phyloP scores from a whole-genome alignment of 2,113 vertebrate species.

The Picathartes gymnocephalus region DNA sequence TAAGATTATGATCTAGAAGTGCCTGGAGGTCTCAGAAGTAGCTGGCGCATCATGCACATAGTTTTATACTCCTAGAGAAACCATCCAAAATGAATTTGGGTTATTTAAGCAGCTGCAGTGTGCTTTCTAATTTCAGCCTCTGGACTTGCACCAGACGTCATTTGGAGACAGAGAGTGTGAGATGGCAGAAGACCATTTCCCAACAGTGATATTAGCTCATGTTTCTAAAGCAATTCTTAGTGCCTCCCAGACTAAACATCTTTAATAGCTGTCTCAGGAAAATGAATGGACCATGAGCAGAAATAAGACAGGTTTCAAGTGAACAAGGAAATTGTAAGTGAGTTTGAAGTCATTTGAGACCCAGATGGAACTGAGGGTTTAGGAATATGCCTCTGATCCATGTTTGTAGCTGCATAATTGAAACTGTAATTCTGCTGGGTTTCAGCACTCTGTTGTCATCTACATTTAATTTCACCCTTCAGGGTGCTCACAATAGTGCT shows the following conservation, averaged over 20 bases:
- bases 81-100: constrained; percentile 1
- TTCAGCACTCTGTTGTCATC: constrained; percentile 46
- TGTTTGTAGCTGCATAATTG: constrained; percentile 33
- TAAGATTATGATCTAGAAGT: neutral
- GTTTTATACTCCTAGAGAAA: constrained; percentile 38
- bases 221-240: constrained; percentile 35
- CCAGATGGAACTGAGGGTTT: neutral
- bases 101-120: constrained; percentile 27
- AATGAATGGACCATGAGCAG: constrained; percentile 45
- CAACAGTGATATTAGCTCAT: constrained; percentile 14
- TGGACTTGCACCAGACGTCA: constrained; percentile 24
- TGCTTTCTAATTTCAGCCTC: constrained; percentile 52
- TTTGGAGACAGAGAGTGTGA: neutral
- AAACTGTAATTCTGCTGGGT: constrained; percentile 59
- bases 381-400: constrained; percentile 32
- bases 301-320: constrained; percentile 50
- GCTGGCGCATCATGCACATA: neutral
- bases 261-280: constrained; percentile 23
- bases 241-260: neutral
- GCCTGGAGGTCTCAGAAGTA: constrained; percentile 4
- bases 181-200: constrained; percentile 41
- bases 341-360: constrained; percentile 44
- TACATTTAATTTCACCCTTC: constrained; percentile 45
- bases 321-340: constrained; percentile 45
- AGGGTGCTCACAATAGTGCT: neutral